Evolutionary conservation across 2,113 vertebrate species (phyloP).

Genomic region (Paralichthys olivaceus): DNA sequence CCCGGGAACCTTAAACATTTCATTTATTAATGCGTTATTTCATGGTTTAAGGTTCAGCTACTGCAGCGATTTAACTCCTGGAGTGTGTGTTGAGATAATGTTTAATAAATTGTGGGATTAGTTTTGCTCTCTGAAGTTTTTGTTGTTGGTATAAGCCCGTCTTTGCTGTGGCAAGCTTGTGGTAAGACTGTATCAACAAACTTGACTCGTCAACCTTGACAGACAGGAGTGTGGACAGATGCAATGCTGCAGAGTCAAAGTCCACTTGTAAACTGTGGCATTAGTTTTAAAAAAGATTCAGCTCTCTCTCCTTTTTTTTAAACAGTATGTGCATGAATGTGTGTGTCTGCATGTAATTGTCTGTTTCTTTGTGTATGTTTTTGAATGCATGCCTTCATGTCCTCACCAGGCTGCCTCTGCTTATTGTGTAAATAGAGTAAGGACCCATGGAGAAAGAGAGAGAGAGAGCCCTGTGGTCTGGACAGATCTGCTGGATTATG

Average conservation of each 20-base stretch:
- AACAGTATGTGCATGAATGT: not conserved
- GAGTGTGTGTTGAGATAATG: not conserved
- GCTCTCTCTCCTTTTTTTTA: not conserved
- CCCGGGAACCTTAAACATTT: not conserved
- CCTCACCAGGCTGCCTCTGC: conserved; percentile 2
- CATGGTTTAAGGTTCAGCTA: not conserved
- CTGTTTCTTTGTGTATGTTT: conserved; percentile 7
- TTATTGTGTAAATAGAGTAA: conserved; percentile 49
- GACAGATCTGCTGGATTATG: conserved; percentile 68
- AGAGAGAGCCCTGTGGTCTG: conserved; percentile 31
- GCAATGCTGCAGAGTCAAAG: conserved; percentile 33
- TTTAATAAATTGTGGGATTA: not conserved
- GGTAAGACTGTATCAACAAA: conserved; percentile 41
- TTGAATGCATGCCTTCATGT: conserved; percentile 17
- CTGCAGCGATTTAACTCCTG: not conserved
- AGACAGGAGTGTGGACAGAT: conserved; percentile 45
- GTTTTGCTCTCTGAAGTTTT: not conserved
- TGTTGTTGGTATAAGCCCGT: conserved; percentile 8
- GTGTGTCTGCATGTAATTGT: not conserved
- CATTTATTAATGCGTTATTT: not conserved
- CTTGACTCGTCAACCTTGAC: conserved; percentile 36
- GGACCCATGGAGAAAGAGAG: conserved; percentile 10
- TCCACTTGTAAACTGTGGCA: conserved; percentile 22
- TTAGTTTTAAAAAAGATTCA: conserved; percentile 25
- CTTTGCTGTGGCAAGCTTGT: conserved; percentile 21